These are phyloP conservation scores for Epicampocera succincta DNA, from an alignment of 2,888 invertebrate genomes.

Conservation along the genomic window DNA sequence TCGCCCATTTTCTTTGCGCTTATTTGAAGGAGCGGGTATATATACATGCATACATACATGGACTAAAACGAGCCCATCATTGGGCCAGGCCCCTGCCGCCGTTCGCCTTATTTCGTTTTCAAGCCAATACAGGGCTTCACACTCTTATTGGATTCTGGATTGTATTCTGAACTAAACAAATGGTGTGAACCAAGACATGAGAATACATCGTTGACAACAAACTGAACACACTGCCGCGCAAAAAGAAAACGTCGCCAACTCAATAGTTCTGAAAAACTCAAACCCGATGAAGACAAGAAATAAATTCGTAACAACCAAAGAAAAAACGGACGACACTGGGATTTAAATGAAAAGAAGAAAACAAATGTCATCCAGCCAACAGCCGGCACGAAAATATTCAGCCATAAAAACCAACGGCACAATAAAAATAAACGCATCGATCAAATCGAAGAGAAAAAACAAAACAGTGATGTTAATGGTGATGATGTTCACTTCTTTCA, in stretches of 20 bases:
- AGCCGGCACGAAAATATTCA: conserved; percentile 58
- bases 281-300: conserved; percentile 52
- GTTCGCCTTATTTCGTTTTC: too few relatives aligned
- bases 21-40: too few relatives aligned
- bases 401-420: conserved; percentile 67
- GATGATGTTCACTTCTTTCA: conserved; percentile 49
- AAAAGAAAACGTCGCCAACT: background rate
- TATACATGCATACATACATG: too few relatives aligned
- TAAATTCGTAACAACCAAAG: conserved; percentile 56
- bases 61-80: too few relatives aligned
- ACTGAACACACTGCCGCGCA: background rate
- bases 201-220: background rate
- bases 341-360: conserved; percentile 16
- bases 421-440: conserved; percentile 69
- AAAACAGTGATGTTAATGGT: conserved; percentile 63
- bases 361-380: background rate
- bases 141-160: too few relatives aligned
- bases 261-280: conserved; percentile 22
- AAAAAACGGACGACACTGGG: conserved; percentile 55
- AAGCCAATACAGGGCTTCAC: too few relatives aligned
- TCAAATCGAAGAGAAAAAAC: conserved; percentile 60
- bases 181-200: background rate
- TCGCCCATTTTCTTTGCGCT: too few relatives aligned
- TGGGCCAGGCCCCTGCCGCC: too few relatives aligned
- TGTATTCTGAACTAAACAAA: too few relatives aligned